These are phyloP conservation scores for Distichodus sexfasciatus DNA, from an alignment of 2,797 vertebrate species.

Conservation along the genomic window DNA sequence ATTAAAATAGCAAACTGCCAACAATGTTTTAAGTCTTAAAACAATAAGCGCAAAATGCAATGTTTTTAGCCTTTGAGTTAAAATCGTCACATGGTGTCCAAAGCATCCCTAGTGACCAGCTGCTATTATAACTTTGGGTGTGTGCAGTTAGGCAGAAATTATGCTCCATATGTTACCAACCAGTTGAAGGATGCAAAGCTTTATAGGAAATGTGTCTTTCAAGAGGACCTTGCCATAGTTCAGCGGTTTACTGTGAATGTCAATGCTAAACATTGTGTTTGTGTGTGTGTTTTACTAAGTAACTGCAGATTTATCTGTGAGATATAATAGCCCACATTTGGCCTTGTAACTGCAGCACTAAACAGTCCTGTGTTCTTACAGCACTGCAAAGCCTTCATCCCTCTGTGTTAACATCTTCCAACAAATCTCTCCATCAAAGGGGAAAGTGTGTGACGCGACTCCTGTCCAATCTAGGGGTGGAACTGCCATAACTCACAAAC, in stretches of 20 bases:
- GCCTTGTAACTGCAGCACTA: background rate
- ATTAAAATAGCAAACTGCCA: too few relatives aligned
- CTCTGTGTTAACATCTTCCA: too few relatives aligned
- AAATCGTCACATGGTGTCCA: too few relatives aligned
- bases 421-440: background rate
- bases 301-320: background rate
- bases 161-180: background rate
- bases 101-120: too few relatives aligned
- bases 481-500: too few relatives aligned
- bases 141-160: background rate
- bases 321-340: background rate
- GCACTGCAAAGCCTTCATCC: background rate
- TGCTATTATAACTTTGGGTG: too few relatives aligned
- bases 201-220: slow-evolving; percentile 25
- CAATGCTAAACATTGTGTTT: background rate
- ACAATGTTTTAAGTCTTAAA: too few relatives aligned
- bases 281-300: slow-evolving; percentile 9
- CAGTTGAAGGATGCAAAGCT: background rate
- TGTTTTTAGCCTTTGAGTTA: too few relatives aligned
- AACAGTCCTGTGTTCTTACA: background rate
- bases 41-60: too few relatives aligned
- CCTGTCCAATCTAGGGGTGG: too few relatives aligned
- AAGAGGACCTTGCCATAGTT: background rate
- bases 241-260: background rate
- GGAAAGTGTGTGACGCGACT: background rate